Conservation (phyloP, 2,797 vertebrate species). For the Bovichtus variegatus region DNA sequence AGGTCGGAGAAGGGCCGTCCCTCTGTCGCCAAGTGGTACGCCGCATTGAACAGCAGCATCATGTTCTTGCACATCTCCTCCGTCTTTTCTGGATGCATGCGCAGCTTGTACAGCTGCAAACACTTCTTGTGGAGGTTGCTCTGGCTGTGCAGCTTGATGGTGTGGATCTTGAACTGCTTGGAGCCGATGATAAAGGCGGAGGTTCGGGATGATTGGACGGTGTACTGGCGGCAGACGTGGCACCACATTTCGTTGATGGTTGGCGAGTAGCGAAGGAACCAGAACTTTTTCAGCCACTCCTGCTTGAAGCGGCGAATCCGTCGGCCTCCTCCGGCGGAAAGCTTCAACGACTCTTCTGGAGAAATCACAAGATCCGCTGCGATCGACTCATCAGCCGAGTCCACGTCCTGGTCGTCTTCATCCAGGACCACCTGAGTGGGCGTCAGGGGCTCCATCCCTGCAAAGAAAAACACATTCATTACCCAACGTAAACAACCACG, state of each 20-base stretch:
- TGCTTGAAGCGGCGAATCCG: conserved; percentile 97
- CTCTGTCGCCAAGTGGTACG: conserved; percentile 94
- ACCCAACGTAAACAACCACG: neutral
- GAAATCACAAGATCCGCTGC: conserved; percentile 91
- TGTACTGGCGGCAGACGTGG: conserved; percentile 98
- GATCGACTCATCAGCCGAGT: conserved; percentile 95
- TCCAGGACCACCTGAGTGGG: conserved; percentile 90
- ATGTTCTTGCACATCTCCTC: conserved; percentile 98
- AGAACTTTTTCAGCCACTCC: conserved; percentile 98
- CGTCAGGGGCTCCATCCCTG: conserved; percentile 91
- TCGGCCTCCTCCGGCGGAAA: conserved; percentile 87
- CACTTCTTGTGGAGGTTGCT: conserved; percentile 99
- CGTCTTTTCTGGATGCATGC: conserved; percentile 98
- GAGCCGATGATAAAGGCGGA: conserved; percentile 98
- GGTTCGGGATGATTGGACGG: conserved; percentile 95
- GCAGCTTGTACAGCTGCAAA: conserved; percentile 96
- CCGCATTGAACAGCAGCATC: conserved; percentile 94
- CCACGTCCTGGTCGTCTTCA: conserved; percentile 94
- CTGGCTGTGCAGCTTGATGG: conserved; percentile 98
- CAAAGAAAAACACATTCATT: conserved; percentile 40
- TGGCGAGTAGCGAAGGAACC: conserved; percentile 96
- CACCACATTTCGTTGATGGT: conserved; percentile 99
- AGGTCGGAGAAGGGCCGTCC: conserved; percentile 95
- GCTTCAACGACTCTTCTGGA: conserved; percentile 91
- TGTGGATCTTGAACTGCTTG: conserved; percentile 99